Base-by-base conservation (phyloP, 2,113 vertebrate species). In the Martes martes region DNA sequence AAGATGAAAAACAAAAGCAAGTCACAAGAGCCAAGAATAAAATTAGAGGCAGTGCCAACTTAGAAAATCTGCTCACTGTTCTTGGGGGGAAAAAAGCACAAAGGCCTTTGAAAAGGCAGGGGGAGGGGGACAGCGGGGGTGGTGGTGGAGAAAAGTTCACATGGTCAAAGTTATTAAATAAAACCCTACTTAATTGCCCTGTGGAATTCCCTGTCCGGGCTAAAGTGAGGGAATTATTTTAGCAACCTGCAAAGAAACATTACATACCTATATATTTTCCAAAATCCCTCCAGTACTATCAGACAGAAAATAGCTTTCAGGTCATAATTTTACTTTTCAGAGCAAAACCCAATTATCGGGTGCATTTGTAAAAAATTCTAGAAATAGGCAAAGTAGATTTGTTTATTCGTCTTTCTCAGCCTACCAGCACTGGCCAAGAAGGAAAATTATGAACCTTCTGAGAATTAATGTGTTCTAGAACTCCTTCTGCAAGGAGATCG, bases 161-260 rank as follows among this genome's bases (percentile, higher is more conserved):
- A n/a, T 19, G 26, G 45, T 85, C 23, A 14, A 91, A 85, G 57
- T 14, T 89, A 90, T 94, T 79, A 73, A 91, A 91, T 80, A 95
- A 96, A 83, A 73, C 7, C 78, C 33, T 16, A 61, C 76, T 83
- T 92, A 89, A 52, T 15, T 86, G 65, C 47, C 57, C 52, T 83
- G 24, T 93, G 39, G 71, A 91, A 23, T 50, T 59, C 16, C 81
- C 7, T 57, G n/a, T 61, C 47, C 7, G 28, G 52, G 23, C 28
- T 91, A 69, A 85, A n/a, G 65, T 28, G 31, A 95, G 19, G 59
- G 16, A 96, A 42, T 83, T 55, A 83, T 91, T 91, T 96, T 55
- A 91, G 63, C 31, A 93, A 86, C 39, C 42, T 42, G 61, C 36
- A 33, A 73, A 79, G 31, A 92, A 87, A 91, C 83, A 85, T 8